Evolutionary conservation across 2,888 invertebrate species (phyloP).

Genomic region (Leptura quadrifasciata): DNA sequence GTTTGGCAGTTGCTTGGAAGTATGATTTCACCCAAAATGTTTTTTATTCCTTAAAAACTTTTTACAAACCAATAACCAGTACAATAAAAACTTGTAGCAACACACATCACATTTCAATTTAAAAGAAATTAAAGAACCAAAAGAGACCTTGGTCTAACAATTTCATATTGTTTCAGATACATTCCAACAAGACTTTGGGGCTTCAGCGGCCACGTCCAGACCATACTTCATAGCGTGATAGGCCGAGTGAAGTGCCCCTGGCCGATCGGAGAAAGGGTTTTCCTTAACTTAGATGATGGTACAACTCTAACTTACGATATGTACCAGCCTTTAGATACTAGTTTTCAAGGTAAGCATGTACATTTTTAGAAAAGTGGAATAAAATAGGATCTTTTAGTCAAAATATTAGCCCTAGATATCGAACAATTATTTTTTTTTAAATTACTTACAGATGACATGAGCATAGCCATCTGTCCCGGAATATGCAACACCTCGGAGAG

Average conservation of each 20-base stretch:
- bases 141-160: not conserved
- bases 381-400: too few species aligned
- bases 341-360: slow-evolving; percentile 81
- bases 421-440: too few species aligned
- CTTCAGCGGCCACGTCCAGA: slow-evolving; percentile 96
- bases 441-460: slow-evolving; percentile 84
- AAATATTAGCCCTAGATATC: too few species aligned
- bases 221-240: slow-evolving; percentile 91
- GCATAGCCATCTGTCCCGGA: slow-evolving; percentile 92
- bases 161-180: slow-evolving; percentile 79
- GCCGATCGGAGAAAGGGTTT: slow-evolving; percentile 90
- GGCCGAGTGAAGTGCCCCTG: slow-evolving; percentile 92
- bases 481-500: slow-evolving; percentile 97
- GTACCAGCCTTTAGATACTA: slow-evolving; percentile 86
- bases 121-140: too few species aligned
- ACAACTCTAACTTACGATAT: slow-evolving; percentile 95
- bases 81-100: too few species aligned
- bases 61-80: too few species aligned
- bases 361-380: too few species aligned
- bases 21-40: too few species aligned
- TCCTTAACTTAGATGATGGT: slow-evolving; percentile 85
- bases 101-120: too few species aligned
- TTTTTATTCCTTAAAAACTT: too few species aligned
- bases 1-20: too few species aligned
- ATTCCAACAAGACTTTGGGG: slow-evolving; percentile 94